Percentiles rank a stretch among this genome's conserved stretches.
Evolutionary conservation across 2,113 vertebrate species (phyloP).

Genomic region (Oncorhynchus masou): DNA sequence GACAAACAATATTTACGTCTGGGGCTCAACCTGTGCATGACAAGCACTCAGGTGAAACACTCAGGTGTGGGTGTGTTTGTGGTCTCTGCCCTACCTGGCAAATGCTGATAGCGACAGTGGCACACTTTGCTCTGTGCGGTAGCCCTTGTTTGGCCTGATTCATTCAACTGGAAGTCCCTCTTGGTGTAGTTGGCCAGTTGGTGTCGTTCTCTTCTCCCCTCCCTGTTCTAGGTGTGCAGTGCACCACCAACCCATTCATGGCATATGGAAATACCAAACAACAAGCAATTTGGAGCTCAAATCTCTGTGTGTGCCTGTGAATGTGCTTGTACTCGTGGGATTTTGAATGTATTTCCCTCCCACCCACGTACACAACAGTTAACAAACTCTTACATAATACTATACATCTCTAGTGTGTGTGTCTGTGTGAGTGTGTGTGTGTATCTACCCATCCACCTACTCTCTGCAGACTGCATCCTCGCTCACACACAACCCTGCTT

Average conservation of each 20-base stretch:
- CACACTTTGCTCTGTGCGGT: neutral
- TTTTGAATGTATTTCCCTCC: neutral
- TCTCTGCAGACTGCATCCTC: slow-evolving; percentile 4
- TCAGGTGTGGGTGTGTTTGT: neutral
- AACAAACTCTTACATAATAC: too few species aligned
- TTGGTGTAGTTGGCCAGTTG: neutral
- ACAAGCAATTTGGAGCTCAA: neutral
- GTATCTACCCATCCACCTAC: neutral
- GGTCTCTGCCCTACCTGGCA: slow-evolving; percentile 7
- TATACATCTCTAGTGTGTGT: neutral
- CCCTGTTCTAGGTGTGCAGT: neutral
- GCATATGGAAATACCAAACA: neutral
- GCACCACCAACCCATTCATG: neutral
- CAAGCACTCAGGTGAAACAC: neutral
- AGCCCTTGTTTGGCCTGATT: slow-evolving; percentile 19
- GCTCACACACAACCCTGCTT: neutral
- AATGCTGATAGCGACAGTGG: neutral
- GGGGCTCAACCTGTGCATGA: neutral
- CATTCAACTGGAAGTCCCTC: slow-evolving; percentile 23
- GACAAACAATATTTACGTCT: neutral
- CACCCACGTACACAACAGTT: neutral
- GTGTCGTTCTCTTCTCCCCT: neutral
- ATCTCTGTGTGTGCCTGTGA: neutral
- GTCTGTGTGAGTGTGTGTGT: neutral
- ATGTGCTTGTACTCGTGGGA: too few species aligned